Conservation (phyloP, 2,797 vertebrate genomes). For the Chelidonichthys spinosus region DNA sequence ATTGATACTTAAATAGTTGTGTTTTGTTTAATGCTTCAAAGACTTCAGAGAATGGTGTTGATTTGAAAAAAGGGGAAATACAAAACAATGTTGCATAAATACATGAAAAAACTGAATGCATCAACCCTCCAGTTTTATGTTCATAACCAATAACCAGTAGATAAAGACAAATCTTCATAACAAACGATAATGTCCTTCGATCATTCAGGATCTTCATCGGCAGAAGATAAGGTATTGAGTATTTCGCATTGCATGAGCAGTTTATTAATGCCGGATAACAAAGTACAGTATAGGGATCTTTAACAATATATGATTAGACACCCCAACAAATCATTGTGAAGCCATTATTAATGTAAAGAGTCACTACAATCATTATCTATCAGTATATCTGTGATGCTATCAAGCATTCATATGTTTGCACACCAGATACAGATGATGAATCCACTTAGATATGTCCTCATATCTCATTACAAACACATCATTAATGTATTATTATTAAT, state of each 20-base stretch:
- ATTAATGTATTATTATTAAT: no score
- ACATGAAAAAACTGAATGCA: not conserved
- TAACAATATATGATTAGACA: not conserved
- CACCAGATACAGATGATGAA: not conserved
- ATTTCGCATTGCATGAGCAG: not conserved
- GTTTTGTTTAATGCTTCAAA: slow-evolving; percentile 10
- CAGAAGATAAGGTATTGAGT: not conserved
- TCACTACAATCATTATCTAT: not conserved
- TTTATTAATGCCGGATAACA: not conserved
- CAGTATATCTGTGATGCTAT: not conserved
- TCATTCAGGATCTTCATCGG: not conserved
- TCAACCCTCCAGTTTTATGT: not conserved
- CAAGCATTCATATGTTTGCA: not conserved
- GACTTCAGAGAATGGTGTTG: not conserved
- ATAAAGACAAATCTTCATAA: not conserved
- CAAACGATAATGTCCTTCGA: not conserved
- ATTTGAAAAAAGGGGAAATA: not conserved
- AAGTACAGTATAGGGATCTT: not conserved
- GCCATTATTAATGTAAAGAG: not conserved
- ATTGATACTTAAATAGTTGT: slow-evolving; percentile 31
- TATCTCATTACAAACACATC: not conserved
- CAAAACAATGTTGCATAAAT: not conserved
- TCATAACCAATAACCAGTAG: not conserved
- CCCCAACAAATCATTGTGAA: not conserved
- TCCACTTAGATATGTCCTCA: not conserved